Base-by-base conservation (phyloP, 2,888 invertebrate genomes). In the Toxonevra muliebris region DNA sequence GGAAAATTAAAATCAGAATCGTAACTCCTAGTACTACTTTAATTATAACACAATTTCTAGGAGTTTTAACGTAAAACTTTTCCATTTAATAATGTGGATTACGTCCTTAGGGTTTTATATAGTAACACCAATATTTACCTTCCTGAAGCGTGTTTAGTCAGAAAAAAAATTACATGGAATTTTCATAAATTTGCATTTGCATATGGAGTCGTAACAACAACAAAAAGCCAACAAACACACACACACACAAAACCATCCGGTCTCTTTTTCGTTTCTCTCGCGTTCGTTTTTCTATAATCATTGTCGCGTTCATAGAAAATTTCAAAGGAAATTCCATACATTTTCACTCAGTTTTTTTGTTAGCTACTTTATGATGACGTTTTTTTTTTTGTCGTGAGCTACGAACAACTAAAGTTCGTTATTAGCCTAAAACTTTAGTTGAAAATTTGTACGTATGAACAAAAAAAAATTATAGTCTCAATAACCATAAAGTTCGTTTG, bases 121-220 rank as follows among this genome's bases (percentile, higher is more conserved):
- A 30, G 3, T 30, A 30, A 30, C 30, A 30, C 30, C 30, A 30
- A n/a, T 7, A 30, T 30, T 30, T 42, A 9, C 30, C n/a, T 17
- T 30, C 13, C 20, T 10, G 7, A 7, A 13, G 9, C 54, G 30
- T 17, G n/a, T 19, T 9, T 3, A 11, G 54, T 54, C 11, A 1
- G 7, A 55, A 57, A 59, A 65, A 65, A 42, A 15, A 42, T 10
- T 40, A 57, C 66, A 65, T 65, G 69, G 64, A 62, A 76, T 79
- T 75, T 76, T 75, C 76, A 81, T 77, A 76, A 79, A 76, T 81
- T 78, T 66, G 62, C 71, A 75, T 78, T 80, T 75, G 54, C 62
- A 64, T 68, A 53, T 57, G 12, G 8, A 50, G 30, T 13, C n/a
- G 15, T 48, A 66, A 58, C 43, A 62, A 59, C 42, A 62, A 61